These are phyloP conservation scores for Camponotus pennsylvanicus DNA, from an alignment of 1,140 invertebrate species.

Conservation along the genomic window DNA sequence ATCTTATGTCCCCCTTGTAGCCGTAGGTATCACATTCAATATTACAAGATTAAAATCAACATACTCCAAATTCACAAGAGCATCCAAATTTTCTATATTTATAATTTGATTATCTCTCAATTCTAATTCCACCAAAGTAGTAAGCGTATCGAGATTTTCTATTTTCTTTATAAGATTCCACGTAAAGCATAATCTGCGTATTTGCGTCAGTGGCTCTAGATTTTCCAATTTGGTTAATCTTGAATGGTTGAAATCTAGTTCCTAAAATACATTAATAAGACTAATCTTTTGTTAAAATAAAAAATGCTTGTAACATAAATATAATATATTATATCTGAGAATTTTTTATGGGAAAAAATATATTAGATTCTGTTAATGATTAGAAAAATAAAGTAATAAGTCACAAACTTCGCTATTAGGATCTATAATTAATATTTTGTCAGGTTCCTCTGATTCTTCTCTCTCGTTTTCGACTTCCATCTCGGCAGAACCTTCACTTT, in stretches of 20 bases:
- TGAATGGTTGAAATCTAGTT: conserved; percentile 96
- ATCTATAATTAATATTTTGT: conserved; percentile 83
- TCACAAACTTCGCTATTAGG: conserved; percentile 81
- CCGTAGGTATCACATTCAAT: background rate
- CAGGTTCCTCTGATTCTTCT: conserved; percentile 76
- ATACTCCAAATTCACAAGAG: conserved; percentile 96
- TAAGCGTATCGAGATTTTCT: conserved; percentile 93
- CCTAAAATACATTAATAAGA: conserved; percentile 82
- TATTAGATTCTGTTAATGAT: background rate
- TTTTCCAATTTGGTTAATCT: conserved; percentile 94
- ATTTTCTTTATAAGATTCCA: conserved; percentile 99
- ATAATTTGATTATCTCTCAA: conserved; percentile 99
- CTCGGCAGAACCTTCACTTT: conserved; percentile 73
- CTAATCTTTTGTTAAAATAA: conserved; percentile 34
- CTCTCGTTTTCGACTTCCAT: conserved; percentile 74
- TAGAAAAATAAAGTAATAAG: conserved; percentile 23
- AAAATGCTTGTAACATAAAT: background rate
- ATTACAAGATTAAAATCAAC: conserved; percentile 80
- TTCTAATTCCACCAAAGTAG: conserved; percentile 94
- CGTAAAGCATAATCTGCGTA: conserved; percentile 94
- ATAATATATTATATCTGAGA: background rate
- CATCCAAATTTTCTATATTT: conserved; percentile 95
- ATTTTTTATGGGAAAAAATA: background rate
- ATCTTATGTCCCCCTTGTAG: too few species aligned
- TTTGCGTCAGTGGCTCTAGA: conserved; percentile 90